These are phyloP conservation scores for Dipodomys spectabilis DNA, from an alignment of 2,113 vertebrate species.

Conservation along the genomic window DNA sequence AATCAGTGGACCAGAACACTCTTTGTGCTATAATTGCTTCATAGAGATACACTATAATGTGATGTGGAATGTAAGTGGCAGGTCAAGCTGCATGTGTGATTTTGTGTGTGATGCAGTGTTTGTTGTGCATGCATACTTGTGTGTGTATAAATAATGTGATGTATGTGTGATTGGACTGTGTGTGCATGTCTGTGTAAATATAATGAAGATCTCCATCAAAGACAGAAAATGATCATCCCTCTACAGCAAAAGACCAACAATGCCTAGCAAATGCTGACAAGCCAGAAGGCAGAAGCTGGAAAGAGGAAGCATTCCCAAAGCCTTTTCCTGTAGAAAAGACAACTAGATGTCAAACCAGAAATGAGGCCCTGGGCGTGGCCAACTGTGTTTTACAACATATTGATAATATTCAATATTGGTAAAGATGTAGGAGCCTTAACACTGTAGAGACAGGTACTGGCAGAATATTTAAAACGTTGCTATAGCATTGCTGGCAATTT, in stretches of 20 bases:
- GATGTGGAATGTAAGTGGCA: neutral
- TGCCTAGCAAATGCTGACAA: neutral
- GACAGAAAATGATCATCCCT: neutral
- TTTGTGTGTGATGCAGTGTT: neutral
- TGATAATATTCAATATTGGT: neutral
- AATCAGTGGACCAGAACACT: neutral
- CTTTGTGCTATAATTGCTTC: neutral
- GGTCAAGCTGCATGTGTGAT: too few species aligned
- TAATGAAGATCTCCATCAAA: neutral
- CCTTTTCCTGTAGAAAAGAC: neutral
- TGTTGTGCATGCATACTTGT: neutral
- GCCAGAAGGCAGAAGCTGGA: neutral
- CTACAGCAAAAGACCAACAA: neutral
- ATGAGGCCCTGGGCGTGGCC: too few species aligned
- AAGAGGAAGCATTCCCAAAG: neutral
- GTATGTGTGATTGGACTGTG: neutral
- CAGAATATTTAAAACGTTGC: neutral
- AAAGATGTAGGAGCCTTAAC: neutral
- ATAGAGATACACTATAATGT: neutral
- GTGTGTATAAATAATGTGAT: too few species aligned
- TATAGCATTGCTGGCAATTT: neutral
- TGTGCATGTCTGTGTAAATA: neutral
- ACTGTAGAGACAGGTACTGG: neutral
- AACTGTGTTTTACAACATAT: neutral
- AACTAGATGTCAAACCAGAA: neutral